Evolutionary conservation across 2,888 invertebrate genomes (phyloP), one percentile per base, ranked within the genome.

Genomic region (Trisateles emortualis): DNA sequence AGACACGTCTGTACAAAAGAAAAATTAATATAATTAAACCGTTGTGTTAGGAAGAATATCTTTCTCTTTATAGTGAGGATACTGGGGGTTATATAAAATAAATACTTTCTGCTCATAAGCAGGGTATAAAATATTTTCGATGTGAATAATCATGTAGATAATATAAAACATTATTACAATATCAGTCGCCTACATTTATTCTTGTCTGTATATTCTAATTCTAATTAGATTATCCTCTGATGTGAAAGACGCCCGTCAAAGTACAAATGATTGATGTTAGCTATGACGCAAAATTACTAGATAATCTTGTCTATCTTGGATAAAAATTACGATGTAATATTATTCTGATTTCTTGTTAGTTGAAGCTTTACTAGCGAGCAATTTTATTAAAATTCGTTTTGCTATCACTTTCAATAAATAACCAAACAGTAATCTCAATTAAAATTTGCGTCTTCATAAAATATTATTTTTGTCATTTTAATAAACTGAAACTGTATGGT

Each of bases 201-300:
- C 29, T 2, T 17, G 2, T 1, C 8, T 46, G 9, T 1, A 5
- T 36, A 26, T 38, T 17, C n/a, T n/a, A 38, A 38, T 46, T 43
- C 22, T 43, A 14, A 14, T 46, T 30, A 30, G 29, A 19, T 38
- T 29, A 38, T 38, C 38, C 10, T 6, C 6, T 38, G 41, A 46
- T 41, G 13, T 13, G 30, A 33, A 13, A 48, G 22, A 30, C 35
- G 13, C 17, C 38, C 36, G 19, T 46, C 38, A 46, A 36, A 42
- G 26, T n/a, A 26, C 30, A 36, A 45, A 8, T 50, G 35, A 45
- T 39, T 33, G 26, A 54, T 46, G 29, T 26, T n/a, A 14, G 35
- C 41, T 49, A 40, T 50, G 48, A 50, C 47, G 64, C 67, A 62
- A 75, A 70, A 68, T 53, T 41, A 36, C 29, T 22, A 33, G 43